Conservation (phyloP, 37 sponge, comb jelly and placozoan species). For the Agelas oroides region DNA sequence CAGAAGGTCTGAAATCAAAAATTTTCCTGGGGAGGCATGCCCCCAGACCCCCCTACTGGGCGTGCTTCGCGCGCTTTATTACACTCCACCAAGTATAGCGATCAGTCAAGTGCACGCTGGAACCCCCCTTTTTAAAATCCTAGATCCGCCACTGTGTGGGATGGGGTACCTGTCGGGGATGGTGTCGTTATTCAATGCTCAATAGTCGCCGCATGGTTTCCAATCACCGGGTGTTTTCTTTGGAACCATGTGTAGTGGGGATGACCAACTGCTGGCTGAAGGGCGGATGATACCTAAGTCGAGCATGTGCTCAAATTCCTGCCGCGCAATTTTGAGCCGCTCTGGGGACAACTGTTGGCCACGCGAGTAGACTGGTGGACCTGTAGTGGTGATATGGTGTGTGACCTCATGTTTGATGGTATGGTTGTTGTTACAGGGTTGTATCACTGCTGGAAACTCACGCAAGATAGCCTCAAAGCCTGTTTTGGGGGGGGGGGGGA, state of each 20-base stretch:
- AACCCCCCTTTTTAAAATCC: no score
- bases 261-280: slow-evolving; percentile 1
- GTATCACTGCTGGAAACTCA: slow-evolving; percentile 12
- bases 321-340: background rate
- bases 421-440: background rate
- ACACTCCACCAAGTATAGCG: no score
- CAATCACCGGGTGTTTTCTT: slow-evolving; percentile 62
- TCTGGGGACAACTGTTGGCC: slow-evolving; percentile 32
- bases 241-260: slow-evolving; percentile 43
- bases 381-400: slow-evolving; percentile 28
- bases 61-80: no score
- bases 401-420: slow-evolving; percentile 26
- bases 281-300: slow-evolving; percentile 16
- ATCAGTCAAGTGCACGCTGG: no score
- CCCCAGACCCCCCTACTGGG: no score
- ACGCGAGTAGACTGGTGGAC: slow-evolving; percentile 58
- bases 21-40: no score
- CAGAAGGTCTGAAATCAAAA: no score
- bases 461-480: background rate
- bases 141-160: no score
- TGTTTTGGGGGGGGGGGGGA: background rate
- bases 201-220: slow-evolving; percentile 70
- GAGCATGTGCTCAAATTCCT: slow-evolving; percentile 27
- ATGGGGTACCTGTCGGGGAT: slow-evolving; percentile 61
- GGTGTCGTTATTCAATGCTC: slow-evolving; percentile 63